Base-by-base conservation (phyloP, 2,797 vertebrate genomes). In the Halcyon badia region DNA sequence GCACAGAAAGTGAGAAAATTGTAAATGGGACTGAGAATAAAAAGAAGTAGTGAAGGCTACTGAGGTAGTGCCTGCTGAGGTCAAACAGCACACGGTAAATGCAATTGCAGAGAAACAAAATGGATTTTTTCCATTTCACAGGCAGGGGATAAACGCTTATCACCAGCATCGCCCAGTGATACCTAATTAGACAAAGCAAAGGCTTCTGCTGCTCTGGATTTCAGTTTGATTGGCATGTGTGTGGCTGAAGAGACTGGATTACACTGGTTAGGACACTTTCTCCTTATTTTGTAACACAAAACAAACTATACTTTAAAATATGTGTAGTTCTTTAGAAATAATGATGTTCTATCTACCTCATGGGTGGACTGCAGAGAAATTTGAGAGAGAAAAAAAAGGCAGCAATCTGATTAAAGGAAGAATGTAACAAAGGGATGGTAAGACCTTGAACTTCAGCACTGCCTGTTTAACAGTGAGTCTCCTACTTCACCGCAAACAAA, bases 381-480 rank as follows among this genome's bases (percentile, higher is more conserved):
- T 15, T 51, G 21, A 56, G 44, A 98, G 98, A 54, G 98, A 99
- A 99, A 97, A 99, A 99, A 97, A 98, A 99, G 98, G 98, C 98
- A 54, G 98, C 98, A 87, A 99, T 99, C 1, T 99, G 98, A 98
- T 99, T 98, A 10, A 99, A 99, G 98, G 98, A 98, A 98, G 92
- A 99, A 98, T 95, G 96, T 98, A 61, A 98, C 98, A 97, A 99
- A 98, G 98, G 98, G 28, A 96, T 57, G 2, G 17, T 14, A 64
- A 52, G 14, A 64, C 14, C 20, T 25, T 42, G 22, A 54, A 24
- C 22, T 48, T 61, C 3, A 44, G 11, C 3, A 1, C 9, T 54
- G 49, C 44, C 22, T 4, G 4, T 58, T 39, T 70, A 51, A 25
- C 0, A 0, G n/a, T 0, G 0, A 54, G 13, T 26, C 8, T 78